Base-by-base conservation (phyloP, 2,113 vertebrate genomes). In the Axis porcinus region DNA sequence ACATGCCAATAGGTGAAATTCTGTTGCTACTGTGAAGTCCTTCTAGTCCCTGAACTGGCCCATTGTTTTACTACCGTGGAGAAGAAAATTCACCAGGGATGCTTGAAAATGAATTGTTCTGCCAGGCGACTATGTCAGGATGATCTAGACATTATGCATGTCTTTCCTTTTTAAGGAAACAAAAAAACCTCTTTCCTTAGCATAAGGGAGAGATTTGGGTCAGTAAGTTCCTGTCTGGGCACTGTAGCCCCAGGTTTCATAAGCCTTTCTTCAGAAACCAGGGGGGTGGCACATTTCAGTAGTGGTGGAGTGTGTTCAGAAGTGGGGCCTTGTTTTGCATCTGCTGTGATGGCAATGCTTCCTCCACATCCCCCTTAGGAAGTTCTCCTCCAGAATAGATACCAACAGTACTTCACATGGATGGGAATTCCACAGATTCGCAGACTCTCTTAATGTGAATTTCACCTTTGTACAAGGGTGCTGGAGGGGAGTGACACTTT, bases 371-470 rank as follows among this genome's bases (percentile, higher is more conserved):
- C 4, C 7, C 47, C 27, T 84, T 27, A 30, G 28, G 40, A 67
- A 40, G 2, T 8, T 88, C 91, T 33, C 19, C 33, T 76, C 19
- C 15, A 25, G 52, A 84, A n/a, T 36, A 58, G 25, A 58, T 30
- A 6, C 8, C 58, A 43, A 55, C 0, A 3, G 30, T 52, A 7
- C 28, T 58, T 55, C 3, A 21, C 17, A 2, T 0, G 1, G 21
- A 11, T 9, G 6, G 25, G 9, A 70, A 5, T 23, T 47, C 11
- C 43, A 16, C 8, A 45, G 74, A 13, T 17, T 23, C 16, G 47
- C 28, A 81, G 25, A 10, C 7, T 50, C 21, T 70, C 11, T 30
- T 58, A 15, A 12, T 5, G 1, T 47, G 45, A 81, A 87, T 10
- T 50, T 12, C 30, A 16, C 3, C 10, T n/a, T 57, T 36, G 0